Conservation (phyloP, 2,797 vertebrate species). For the Poeciliopsis presidionis region DNA sequence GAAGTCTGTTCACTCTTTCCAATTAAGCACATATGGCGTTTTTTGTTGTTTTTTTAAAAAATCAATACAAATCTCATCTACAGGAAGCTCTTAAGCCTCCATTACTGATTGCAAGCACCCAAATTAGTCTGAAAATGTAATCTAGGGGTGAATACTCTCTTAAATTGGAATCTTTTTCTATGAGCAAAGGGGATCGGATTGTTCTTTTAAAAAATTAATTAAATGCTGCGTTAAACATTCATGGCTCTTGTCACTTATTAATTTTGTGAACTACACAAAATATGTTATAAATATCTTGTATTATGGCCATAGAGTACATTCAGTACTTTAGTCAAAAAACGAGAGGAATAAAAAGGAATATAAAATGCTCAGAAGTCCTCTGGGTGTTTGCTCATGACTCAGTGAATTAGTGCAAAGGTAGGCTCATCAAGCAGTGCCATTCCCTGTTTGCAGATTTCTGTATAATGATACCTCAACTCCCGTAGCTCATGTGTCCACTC, state of each 20-base stretch:
- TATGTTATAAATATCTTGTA: background rate
- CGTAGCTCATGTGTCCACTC: conserved; percentile 26
- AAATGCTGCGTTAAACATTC: background rate
- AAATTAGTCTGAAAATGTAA: conserved; percentile 23
- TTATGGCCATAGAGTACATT: background rate
- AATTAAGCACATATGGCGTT: conserved; percentile 40
- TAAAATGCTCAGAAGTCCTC: conserved; percentile 28
- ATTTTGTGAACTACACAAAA: background rate
- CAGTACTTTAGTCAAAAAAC: conserved; percentile 18
- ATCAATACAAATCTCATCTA: conserved; percentile 57
- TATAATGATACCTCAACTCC: conserved; percentile 45
- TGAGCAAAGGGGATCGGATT: background rate
- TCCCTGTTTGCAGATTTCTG: conserved; percentile 44
- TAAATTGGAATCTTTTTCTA: conserved; percentile 3
- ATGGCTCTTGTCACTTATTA: no score
- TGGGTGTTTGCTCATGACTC: conserved; percentile 28
- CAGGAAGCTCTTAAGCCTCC: conserved; percentile 51
- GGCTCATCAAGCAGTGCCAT: conserved; percentile 4
- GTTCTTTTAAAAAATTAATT: background rate
- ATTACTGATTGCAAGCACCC: conserved; percentile 33
- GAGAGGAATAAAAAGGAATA: conserved; percentile 14
- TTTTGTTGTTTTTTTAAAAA: conserved; percentile 13
- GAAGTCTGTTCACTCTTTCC: conserved; percentile 34
- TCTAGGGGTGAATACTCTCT: conserved; percentile 7
- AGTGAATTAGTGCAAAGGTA: conserved; percentile 8